A percentile compares a stretch with the other conserved stretches of the same genome.
Evolutionary conservation across 2,888 invertebrate species (phyloP).

Genomic region (Dione vanillae): DNA sequence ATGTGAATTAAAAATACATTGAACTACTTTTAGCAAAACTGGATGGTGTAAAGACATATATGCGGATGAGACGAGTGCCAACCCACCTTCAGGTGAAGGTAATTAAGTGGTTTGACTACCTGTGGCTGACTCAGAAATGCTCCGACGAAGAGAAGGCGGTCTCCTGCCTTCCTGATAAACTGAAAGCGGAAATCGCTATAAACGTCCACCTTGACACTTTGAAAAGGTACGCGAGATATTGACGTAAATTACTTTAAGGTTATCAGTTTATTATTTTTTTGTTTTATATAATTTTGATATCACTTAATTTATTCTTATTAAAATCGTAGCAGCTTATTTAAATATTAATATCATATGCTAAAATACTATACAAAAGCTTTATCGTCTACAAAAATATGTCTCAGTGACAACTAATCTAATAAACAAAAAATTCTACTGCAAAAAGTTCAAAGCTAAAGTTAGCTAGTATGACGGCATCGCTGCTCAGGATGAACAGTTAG

Average conservation of each 20-base stretch:
- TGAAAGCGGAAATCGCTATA: slow-evolving; percentile 99
- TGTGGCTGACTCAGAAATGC: slow-evolving; percentile 99
- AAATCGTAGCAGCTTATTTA: background rate
- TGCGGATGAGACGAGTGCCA: slow-evolving; percentile 98
- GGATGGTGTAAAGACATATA: slow-evolving; percentile 99
- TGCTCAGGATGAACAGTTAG: slow-evolving; percentile 65
- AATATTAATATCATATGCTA: background rate
- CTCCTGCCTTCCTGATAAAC: slow-evolving; percentile 97
- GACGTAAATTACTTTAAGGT: background rate
- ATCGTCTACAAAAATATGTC: background rate
- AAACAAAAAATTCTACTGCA: background rate
- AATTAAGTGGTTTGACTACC: slow-evolving; percentile 99
- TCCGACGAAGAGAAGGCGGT: slow-evolving; percentile 98
- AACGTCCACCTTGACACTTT: slow-evolving; percentile 99
- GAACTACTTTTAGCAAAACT: slow-evolving; percentile 89
- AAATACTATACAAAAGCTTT: no score
- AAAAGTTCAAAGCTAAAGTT: slow-evolving; percentile 21
- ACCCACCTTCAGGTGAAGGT: slow-evolving; percentile 97
- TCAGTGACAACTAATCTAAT: background rate
- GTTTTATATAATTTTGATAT: no score
- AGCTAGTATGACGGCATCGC: slow-evolving; percentile 60
- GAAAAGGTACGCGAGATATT: slow-evolving; percentile 82
- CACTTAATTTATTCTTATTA: no score
- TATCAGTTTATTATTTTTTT: no score
- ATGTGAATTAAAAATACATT: background rate